Percentiles rank a stretch among this genome's conserved stretches.
phyloP scores from a whole-genome alignment of 2,797 vertebrate genomes.

The Todus mexicanus region DNA sequence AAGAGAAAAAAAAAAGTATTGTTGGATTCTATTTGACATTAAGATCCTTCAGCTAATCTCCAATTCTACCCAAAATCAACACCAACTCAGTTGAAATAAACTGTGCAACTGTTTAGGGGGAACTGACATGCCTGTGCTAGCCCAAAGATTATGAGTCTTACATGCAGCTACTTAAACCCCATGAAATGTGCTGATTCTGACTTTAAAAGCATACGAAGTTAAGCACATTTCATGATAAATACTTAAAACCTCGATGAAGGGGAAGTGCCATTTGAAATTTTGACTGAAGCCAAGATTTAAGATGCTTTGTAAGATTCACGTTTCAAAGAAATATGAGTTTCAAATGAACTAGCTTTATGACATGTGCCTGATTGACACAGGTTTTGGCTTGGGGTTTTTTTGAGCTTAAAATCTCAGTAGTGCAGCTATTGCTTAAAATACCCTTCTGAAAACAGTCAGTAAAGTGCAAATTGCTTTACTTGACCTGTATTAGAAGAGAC shows the following conservation, averaged over 20 bases:
- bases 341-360: background rate
- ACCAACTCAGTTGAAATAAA: background rate
- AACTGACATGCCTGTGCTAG: background rate
- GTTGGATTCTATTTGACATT: background rate
- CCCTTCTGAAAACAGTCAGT: background rate
- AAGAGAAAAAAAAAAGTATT: background rate
- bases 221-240: background rate
- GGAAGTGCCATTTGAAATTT: background rate
- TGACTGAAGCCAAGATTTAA: background rate
- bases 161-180: background rate
- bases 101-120: fast-evolving
- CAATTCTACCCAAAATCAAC: background rate
- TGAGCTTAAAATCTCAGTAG: background rate
- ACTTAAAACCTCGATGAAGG: background rate
- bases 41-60: background rate
- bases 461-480: background rate
- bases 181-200: background rate
- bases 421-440: background rate
- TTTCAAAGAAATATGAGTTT: background rate
- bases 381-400: background rate
- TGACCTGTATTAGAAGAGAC: background rate
- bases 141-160: background rate
- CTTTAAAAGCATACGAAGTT: background rate
- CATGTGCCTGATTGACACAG: background rate
- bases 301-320: fast-evolving